Evolutionary conservation across 2,113 vertebrate genomes (phyloP).

Genomic region (Alces alces): DNA sequence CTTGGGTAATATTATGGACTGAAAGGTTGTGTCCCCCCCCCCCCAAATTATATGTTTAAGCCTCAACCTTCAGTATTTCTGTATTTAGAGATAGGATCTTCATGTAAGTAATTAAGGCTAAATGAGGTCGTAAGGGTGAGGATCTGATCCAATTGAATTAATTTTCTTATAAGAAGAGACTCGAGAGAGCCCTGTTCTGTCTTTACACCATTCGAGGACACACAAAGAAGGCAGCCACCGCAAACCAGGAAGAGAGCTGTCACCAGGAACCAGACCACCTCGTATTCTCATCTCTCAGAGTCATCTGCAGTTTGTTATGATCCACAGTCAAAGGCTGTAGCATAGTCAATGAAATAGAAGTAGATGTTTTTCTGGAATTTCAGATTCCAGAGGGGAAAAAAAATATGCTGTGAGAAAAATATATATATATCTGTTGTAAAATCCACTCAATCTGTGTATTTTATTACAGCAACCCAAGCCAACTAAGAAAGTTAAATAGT

Average conservation of each 20-base stretch:
- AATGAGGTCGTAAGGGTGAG: background rate
- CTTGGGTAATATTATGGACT: background rate
- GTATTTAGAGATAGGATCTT: background rate
- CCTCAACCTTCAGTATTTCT: background rate
- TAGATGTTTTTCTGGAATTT: background rate
- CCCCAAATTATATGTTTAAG: background rate
- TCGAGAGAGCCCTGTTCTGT: background rate
- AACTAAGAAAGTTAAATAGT: background rate
- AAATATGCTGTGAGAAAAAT: background rate
- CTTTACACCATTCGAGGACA: background rate
- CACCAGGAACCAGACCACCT: background rate
- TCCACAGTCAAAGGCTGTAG: background rate
- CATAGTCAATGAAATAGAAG: background rate
- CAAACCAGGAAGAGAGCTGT: background rate
- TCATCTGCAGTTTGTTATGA: background rate
- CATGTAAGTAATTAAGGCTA: background rate
- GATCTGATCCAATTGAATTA: background rate
- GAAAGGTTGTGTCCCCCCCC: background rate
- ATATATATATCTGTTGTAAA: background rate
- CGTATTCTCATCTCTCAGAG: background rate
- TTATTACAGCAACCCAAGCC: background rate
- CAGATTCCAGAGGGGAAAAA: background rate
- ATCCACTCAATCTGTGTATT: background rate
- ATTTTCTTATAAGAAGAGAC: background rate
- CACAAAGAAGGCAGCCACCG: background rate